Base-by-base conservation (phyloP, 2,888 invertebrate genomes). In the Acanthosepion esculentum region DNA sequence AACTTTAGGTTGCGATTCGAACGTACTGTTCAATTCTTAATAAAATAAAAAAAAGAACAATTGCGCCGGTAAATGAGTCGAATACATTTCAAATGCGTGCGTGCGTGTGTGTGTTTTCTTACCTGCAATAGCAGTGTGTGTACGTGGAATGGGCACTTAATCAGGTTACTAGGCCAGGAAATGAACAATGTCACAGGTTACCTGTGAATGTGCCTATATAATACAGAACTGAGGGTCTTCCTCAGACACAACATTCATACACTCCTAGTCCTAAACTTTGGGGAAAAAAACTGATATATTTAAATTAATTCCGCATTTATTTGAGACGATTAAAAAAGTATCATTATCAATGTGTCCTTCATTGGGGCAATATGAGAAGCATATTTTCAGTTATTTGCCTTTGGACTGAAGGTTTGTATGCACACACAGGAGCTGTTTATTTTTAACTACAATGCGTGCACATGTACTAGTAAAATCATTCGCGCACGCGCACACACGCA, bases 161-260 rank as follows among this genome's bases (percentile, higher is more conserved):
- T 78, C 78, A 78, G 78, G 78, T 78, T 78, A 78, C 78, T 78
- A 78, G 78, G 78, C 78, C 78, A 78, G 78, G n/a, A 78, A 78
- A 78, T 78, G 78, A 78, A 15, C 78, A n/a, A 78, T 78, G 78
- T 78, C 78, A 78, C 78, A 78, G n/a, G 78, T 78, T 78, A 78
- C n/a, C n/a, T n/a, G n/a, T 12, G 78, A 78, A 78, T 78, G n/a
- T n/a, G 78, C 10, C 29, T 78, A 78, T 64, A 64, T 64, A 64
- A 64, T 29, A n/a, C 6, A 78, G n/a, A n/a, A 78, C 7, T n/a
- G 55, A 20, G n/a, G 78, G 18, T 78, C 78, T 78, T 78, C n/a
- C 78, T 29, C n/a, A 78, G n/a, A 78, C n/a, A 29, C 15, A 78
- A 20, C 55, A 55, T 55, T 55, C 20, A 55, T 55, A 55, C 15